Percentiles rank a stretch among this genome's conserved stretches.
phyloP scores from a whole-genome alignment of 2,113 vertebrate genomes.

The Callipepla californica region DNA sequence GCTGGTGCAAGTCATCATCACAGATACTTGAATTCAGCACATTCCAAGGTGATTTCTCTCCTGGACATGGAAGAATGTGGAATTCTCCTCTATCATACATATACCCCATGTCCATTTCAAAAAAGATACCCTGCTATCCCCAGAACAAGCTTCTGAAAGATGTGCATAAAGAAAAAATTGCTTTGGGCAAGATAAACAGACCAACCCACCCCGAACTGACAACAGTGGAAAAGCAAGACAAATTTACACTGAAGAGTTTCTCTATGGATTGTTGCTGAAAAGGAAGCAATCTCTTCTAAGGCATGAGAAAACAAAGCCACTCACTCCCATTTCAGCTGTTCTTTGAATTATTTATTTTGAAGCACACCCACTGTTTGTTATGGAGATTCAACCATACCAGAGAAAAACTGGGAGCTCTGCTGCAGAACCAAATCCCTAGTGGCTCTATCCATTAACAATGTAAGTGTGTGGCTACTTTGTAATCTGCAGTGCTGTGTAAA shows the following conservation, averaged over 20 bases:
- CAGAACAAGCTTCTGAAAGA: background rate
- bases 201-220: background rate
- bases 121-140: background rate
- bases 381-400: too few species aligned
- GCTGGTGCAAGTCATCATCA: background rate
- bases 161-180: background rate
- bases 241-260: background rate
- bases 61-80: background rate
- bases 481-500: background rate
- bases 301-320: background rate
- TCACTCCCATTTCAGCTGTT: too few species aligned
- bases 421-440: background rate
- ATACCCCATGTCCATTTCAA: background rate
- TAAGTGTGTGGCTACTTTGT: background rate
- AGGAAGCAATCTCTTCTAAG: too few species aligned
- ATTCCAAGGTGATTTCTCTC: background rate
- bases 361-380: too few species aligned
- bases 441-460: background rate
- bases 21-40: background rate
- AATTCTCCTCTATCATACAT: background rate
- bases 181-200: background rate
- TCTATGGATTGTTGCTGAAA: background rate
- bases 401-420: too few species aligned
- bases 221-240: background rate
- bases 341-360: too few species aligned